These are phyloP conservation scores for Balaeniceps rex DNA, from an alignment of 2,113 vertebrate species.

Conservation along the genomic window DNA sequence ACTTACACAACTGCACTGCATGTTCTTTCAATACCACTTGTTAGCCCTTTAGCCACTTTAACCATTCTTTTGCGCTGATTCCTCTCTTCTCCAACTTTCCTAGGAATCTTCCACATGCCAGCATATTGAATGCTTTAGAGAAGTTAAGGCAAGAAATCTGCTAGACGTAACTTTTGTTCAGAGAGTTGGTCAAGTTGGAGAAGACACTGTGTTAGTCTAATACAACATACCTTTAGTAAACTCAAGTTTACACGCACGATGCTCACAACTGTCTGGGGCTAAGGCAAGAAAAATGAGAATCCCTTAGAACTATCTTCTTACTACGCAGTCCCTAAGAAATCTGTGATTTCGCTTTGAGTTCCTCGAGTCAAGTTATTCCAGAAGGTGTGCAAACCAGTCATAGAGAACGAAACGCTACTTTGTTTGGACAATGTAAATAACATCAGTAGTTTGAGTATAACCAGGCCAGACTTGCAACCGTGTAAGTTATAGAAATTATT, in stretches of 20 bases:
- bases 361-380: background rate
- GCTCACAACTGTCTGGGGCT: background rate
- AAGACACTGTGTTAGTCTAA: background rate
- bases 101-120: background rate
- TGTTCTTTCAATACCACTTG: background rate
- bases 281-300: background rate
- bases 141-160: background rate
- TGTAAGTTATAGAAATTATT: background rate
- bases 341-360: background rate
- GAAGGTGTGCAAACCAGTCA: background rate
- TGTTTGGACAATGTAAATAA: background rate
- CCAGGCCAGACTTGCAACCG: background rate
- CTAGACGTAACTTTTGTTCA: background rate
- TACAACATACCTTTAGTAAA: background rate
- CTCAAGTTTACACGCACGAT: background rate
- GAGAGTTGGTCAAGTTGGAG: background rate
- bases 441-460: background rate
- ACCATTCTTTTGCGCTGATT: background rate
- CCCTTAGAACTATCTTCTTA: background rate
- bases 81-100: background rate
- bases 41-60: background rate
- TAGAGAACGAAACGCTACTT: background rate
- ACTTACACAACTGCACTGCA: background rate
- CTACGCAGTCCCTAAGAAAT: background rate
- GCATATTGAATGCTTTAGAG: background rate